Percentiles rank a stretch among this genome's conserved stretches.
These are phyloP conservation scores for Lacerta agilis DNA, from an alignment of 2,797 vertebrate species.

Conservation along the genomic window DNA sequence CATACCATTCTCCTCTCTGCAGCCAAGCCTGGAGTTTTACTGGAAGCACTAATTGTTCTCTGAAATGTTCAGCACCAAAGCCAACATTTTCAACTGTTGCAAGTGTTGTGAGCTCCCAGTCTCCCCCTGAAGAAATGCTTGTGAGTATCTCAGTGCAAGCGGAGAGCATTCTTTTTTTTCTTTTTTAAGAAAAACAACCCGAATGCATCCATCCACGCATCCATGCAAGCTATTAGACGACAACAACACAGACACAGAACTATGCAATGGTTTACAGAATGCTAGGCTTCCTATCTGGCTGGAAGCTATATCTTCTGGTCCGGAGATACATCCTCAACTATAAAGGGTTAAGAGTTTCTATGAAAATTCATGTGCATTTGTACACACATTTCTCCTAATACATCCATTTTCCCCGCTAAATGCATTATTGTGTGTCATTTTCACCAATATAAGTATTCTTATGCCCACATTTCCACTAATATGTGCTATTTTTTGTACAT, in stretches of 20 bases:
- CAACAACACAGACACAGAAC: background rate
- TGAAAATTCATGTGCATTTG: too few species aligned
- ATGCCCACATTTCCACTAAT: too few species aligned
- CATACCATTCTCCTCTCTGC: slow-evolving; percentile 16
- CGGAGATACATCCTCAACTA: background rate
- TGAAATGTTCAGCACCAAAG: slow-evolving; percentile 31
- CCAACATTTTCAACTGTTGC: slow-evolving; percentile 37
- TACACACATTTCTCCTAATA: too few species aligned
- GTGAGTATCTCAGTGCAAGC: background rate
- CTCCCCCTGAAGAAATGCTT: background rate
- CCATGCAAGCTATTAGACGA: background rate
- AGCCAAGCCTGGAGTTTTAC: slow-evolving; percentile 49
- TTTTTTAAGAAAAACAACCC: too few species aligned
- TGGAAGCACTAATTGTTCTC: slow-evolving; percentile 70
- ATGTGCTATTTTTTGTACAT: too few species aligned
- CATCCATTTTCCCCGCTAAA: too few species aligned
- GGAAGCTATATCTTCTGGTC: background rate
- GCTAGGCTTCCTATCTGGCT: background rate
- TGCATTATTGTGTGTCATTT: too few species aligned
- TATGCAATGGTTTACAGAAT: background rate
- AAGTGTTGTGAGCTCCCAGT: background rate
- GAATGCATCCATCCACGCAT: background rate
- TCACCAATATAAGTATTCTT: too few species aligned
- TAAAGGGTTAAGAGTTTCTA: too few species aligned
- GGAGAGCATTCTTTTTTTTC: background rate